Conservation (phyloP, 2,888 invertebrate genomes). For the Aspidiotus rigidus region DNA sequence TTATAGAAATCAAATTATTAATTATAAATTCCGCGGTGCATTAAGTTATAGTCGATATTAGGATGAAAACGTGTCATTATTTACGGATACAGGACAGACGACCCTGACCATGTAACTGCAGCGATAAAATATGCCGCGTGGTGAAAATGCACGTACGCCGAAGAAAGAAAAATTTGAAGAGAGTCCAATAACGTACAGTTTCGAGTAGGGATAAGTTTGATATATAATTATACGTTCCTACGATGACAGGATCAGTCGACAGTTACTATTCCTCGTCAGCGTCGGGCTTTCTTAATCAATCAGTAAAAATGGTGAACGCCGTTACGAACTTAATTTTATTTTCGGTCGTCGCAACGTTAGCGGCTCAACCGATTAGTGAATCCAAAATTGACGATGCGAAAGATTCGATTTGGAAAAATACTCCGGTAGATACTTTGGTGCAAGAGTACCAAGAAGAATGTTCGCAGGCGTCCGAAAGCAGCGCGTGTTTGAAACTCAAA, state of each 20-base stretch:
- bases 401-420: conserved; percentile 56
- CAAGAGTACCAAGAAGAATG: conserved; percentile 69
- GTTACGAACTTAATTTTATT: conserved; percentile 16
- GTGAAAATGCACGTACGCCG: conserved; percentile 21
- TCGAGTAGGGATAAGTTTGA: conserved; percentile 14
- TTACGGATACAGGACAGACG: conserved; percentile 24
- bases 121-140: neutral
- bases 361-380: conserved; percentile 30
- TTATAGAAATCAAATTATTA: conserved; percentile 13
- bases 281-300: neutral
- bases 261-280: conserved; percentile 13
- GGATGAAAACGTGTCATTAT: conserved; percentile 20
- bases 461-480: conserved; percentile 62
- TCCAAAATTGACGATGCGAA: conserved; percentile 10
- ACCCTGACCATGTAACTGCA: conserved; percentile 24
- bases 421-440: conserved; percentile 61
- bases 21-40: neutral
- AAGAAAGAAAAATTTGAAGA: conserved; percentile 24
- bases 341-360: conserved; percentile 17
- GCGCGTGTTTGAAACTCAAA: conserved; percentile 74
- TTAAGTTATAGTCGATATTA: neutral
- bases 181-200: conserved; percentile 9
- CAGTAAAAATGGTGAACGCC: conserved; percentile 8
- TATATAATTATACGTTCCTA: conserved; percentile 9
- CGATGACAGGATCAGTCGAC: neutral